Conservation (phyloP, 2,113 vertebrate species). For the Ochotona princeps region DNA sequence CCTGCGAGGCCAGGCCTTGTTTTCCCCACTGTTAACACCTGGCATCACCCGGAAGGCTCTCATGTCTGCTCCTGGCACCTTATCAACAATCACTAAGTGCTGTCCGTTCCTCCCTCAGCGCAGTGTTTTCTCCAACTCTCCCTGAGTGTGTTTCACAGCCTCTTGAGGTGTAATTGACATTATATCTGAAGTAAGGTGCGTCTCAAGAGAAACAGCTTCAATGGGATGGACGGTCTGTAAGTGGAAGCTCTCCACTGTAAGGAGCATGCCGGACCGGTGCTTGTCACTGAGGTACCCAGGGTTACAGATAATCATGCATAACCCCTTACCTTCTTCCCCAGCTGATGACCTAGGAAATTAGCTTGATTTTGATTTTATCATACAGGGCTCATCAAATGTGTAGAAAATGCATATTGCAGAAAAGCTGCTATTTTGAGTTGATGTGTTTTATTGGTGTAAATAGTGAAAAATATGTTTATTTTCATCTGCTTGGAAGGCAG, state of each 20-base stretch:
- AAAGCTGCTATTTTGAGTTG: no score
- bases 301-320: not conserved
- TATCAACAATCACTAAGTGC: not conserved
- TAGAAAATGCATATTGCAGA: no score
- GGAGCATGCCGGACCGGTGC: rapidly evolving
- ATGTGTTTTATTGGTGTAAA: no score
- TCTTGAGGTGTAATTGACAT: rapidly evolving
- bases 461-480: no score
- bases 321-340: no score
- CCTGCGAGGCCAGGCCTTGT: no score
- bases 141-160: no score
- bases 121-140: rapidly evolving
- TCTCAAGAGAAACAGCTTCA: not conserved
- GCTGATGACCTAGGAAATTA: not conserved
- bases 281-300: not conserved
- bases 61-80: not conserved
- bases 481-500: no score
- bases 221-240: not conserved
- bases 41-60: no score
- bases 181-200: not conserved
- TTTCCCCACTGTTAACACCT: no score
- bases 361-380: not conserved
- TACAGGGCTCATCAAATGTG: no score
- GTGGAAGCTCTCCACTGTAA: not conserved
- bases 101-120: rapidly evolving